Evolutionary conservation across 2,888 invertebrate genomes (phyloP).

Genomic region (Lasioglossum zephyrum): DNA sequence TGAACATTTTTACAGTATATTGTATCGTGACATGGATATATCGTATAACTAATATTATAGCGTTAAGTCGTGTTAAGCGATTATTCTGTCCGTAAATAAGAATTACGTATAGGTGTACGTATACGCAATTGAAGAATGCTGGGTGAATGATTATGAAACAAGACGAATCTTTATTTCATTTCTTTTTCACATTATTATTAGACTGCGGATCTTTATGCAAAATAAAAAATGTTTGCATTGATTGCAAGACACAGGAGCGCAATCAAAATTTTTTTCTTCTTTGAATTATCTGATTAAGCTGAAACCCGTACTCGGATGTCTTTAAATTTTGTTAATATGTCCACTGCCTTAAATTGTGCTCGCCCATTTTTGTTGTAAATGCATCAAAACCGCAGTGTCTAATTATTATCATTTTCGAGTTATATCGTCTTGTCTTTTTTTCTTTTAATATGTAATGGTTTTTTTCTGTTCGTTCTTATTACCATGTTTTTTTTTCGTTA

Average conservation of each 20-base stretch:
- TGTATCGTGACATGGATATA: slow-evolving; percentile 26
- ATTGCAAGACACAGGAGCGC: too few species aligned
- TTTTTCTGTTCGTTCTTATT: neutral
- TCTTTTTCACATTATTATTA: neutral
- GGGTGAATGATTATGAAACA: slow-evolving; percentile 3
- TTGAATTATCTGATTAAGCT: too few species aligned
- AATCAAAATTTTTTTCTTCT: too few species aligned
- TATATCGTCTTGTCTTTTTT: neutral
- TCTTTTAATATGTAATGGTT: neutral
- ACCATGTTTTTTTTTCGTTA: too few species aligned
- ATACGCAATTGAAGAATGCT: slow-evolving; percentile 35
- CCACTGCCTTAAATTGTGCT: too few species aligned
- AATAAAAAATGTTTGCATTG: too few species aligned
- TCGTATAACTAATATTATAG: slow-evolving; percentile 32
- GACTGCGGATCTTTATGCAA: too few species aligned
- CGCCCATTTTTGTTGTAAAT: too few species aligned
- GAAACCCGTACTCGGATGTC: too few species aligned
- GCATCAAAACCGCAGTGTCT: too few species aligned
- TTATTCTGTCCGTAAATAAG: slow-evolving; percentile 44
- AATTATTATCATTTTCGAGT: neutral
- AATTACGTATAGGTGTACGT: neutral
- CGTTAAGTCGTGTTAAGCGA: slow-evolving; percentile 38
- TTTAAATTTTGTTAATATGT: too few species aligned
- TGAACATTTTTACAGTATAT: slow-evolving; percentile 54
- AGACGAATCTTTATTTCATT: neutral